These are phyloP conservation scores for Epinephelus cyanopodus DNA, from an alignment of 2,113 vertebrate species.

Conservation along the genomic window DNA sequence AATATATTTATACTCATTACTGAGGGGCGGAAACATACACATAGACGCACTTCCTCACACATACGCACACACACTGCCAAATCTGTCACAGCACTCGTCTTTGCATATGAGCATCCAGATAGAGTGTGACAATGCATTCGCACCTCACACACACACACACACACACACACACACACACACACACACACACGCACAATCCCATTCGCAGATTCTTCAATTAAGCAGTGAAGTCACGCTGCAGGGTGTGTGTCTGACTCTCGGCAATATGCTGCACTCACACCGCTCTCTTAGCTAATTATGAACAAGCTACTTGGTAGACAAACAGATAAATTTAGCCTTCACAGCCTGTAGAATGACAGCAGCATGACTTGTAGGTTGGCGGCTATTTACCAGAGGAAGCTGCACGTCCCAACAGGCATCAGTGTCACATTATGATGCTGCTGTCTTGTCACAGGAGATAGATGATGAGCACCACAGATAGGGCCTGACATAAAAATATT, in stretches of 20 bases:
- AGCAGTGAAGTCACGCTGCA: conserved; percentile 35
- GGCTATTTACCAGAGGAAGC: conserved; percentile 13
- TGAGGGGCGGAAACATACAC: conserved; percentile 44
- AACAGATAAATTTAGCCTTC: conserved; percentile 42
- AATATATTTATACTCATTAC: conserved; percentile 68
- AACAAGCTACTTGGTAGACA: conserved; percentile 18
- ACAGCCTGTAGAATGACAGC: conserved; percentile 19
- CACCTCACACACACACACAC: conserved; percentile 42
- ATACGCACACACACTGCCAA: conserved; percentile 36
- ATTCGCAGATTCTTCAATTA: conserved; percentile 57
- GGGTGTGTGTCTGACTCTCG: conserved; percentile 32
- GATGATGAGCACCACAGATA: neutral
- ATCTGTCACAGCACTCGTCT: conserved; percentile 37
- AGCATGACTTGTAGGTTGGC: neutral
- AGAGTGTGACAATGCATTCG: conserved; percentile 60
- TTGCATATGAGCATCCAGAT: conserved; percentile 56
- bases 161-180: conserved; percentile 29
- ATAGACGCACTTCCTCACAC: conserved; percentile 31
- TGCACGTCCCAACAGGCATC: conserved; percentile 9
- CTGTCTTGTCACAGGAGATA: neutral
- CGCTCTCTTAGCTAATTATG: conserved; percentile 34
- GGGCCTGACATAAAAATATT: neutral
- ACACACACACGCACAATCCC: conserved; percentile 26
- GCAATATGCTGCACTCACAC: conserved; percentile 61
- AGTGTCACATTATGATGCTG: conserved; percentile 8